Base-by-base conservation (phyloP, 2,888 invertebrate species). In the Lysandra coridon region DNA sequence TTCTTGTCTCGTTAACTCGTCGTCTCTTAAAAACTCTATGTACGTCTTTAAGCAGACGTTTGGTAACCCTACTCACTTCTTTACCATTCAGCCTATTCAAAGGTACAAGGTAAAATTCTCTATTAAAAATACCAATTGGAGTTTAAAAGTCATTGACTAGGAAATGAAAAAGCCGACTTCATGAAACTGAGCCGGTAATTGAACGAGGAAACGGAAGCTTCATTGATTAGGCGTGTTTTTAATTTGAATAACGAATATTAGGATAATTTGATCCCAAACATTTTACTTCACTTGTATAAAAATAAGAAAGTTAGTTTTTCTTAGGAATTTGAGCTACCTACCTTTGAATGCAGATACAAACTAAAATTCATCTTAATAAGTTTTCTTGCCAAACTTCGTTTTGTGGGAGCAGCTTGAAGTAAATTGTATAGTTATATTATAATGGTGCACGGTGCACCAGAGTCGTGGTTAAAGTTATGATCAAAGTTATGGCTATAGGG, bases 91-190 rank as follows among this genome's bases (percentile, higher is more conserved):
- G 69, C 33, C 69, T 37, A 37, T 69, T 69, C 33, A 37, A 33
- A 14, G 69, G 33, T 69, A 69, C 69, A 69, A 69, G 69, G 69
- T 69, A 17, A 69, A 69, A 33, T 69, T 37, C 69, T 69, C 69
- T 69, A 37, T 69, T 17, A 69, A 69, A 64, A 69, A 69, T 37
- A 69, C 69, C 69, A 69, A 69, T 69, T 69, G 69, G 33, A 69
- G 33, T 69, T 69, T 69, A 69, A 69, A 69, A 37, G 33, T 69
- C 69, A 37, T 14, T 69, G 69, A 69, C 69, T 69, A 17, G 5
- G 33, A 37, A 69, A 33, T 69, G 33, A 69, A 69, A 64, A 69
- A 69, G 5, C 69, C 10, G 33, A 30, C 64, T 64, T 64, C 30
- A 64, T 64, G 64, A 30, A 64, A 64, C 62, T 62, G 69, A 6